These are phyloP conservation scores for Crocidura indochinensis DNA, from an alignment of 2,797 vertebrate species.

Conservation along the genomic window DNA sequence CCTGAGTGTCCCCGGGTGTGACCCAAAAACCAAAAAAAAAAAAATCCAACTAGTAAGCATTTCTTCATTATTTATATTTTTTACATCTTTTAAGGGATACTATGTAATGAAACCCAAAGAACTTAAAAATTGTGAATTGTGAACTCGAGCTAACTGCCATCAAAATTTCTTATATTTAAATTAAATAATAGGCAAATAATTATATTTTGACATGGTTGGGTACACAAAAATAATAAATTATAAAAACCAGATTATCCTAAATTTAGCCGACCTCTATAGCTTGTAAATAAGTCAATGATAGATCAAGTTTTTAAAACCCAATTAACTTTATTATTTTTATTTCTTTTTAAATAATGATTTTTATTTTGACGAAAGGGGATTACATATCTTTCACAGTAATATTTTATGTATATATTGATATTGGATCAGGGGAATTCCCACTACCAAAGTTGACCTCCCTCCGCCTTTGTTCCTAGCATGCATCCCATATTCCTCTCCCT, in stretches of 20 bases:
- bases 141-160: not conserved
- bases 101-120: not conserved
- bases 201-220: not conserved
- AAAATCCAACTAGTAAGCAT: too few relatives aligned
- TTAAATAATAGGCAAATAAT: slow-evolving; percentile 5
- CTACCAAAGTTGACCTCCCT: too few relatives aligned
- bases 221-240: not conserved
- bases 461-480: too few relatives aligned
- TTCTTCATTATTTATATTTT: not conserved
- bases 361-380: too few relatives aligned
- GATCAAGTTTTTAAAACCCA: slow-evolving; percentile 30
- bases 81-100: not conserved
- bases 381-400: too few relatives aligned
- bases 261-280: slow-evolving; percentile 4
- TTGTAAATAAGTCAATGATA: slow-evolving; percentile 7
- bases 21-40: too few relatives aligned
- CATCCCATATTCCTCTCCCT: too few relatives aligned
- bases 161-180: slow-evolving; percentile 39
- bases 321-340: not conserved
- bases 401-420: too few relatives aligned
- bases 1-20: too few relatives aligned
- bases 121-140: not conserved
- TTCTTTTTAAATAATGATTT: too few relatives aligned
- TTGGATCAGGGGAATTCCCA: too few relatives aligned
- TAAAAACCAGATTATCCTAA: not conserved